Conservation (phyloP, 1,140 invertebrate species). For the Eupristina koningsbergeri region DNA sequence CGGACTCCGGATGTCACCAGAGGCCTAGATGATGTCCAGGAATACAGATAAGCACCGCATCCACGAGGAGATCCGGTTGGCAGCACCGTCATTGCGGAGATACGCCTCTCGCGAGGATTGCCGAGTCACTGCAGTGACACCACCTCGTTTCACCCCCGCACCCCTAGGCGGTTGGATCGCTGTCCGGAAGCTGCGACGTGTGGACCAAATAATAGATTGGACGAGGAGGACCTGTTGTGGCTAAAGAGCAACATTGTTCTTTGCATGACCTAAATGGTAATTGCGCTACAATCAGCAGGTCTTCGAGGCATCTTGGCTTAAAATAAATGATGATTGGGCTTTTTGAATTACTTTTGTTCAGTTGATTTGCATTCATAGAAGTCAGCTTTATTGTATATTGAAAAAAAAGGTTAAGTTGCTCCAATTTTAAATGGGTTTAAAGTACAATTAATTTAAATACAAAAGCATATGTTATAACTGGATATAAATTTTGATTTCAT, state of each 20-base stretch:
- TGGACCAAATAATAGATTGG: background rate
- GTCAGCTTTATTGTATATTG: too few species aligned
- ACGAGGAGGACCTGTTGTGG: background rate
- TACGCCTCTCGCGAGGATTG: background rate
- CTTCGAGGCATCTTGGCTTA: too few species aligned
- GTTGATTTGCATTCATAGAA: too few species aligned
- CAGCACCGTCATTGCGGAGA: background rate
- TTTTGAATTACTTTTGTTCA: too few species aligned
- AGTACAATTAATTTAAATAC: too few species aligned
- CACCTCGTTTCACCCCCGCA: background rate
- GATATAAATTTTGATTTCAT: too few species aligned
- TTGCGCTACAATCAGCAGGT: background rate
- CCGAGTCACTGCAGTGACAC: constrained; percentile 12
- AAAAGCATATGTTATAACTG: too few species aligned
- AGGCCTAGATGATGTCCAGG: background rate
- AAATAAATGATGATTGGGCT: too few species aligned
- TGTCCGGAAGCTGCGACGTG: background rate
- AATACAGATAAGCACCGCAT: background rate
- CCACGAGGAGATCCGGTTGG: background rate
- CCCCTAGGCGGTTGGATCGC: background rate
- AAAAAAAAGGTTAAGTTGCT: too few species aligned
- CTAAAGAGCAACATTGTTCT: background rate
- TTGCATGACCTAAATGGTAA: background rate
- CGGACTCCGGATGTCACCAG: background rate
- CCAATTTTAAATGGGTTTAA: too few species aligned